Evolutionary conservation across 2,113 vertebrate species (phyloP).

Genomic region (Coreoperca whiteheadi): DNA sequence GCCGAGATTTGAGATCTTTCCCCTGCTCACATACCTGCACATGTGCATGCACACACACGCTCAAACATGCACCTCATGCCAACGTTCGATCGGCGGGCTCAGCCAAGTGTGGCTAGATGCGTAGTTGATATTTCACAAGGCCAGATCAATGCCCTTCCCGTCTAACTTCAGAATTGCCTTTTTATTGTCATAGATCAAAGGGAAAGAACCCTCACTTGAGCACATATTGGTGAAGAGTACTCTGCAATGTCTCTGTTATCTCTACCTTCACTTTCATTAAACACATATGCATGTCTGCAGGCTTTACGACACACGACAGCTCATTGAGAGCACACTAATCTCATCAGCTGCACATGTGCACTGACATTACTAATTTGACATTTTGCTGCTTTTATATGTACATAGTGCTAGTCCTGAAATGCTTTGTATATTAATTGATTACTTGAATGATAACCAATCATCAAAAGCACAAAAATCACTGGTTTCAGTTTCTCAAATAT

Average conservation of each 20-base stretch:
- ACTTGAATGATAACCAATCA: too few species aligned
- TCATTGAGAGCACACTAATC: neutral
- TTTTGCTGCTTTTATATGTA: neutral
- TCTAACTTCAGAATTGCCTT: slow-evolving; percentile 65
- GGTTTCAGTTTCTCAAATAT: too few species aligned
- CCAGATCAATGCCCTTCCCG: slow-evolving; percentile 57
- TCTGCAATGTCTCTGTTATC: slow-evolving; percentile 14
- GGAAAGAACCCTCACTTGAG: slow-evolving; percentile 35
- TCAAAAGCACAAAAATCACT: too few species aligned
- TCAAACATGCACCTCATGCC: slow-evolving; percentile 15
- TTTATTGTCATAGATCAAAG: slow-evolving; percentile 69
- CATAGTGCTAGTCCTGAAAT: neutral
- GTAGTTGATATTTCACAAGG: slow-evolving; percentile 68
- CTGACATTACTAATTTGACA: neutral
- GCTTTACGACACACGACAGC: neutral
- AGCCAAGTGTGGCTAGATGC: slow-evolving; percentile 54
- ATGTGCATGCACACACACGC: slow-evolving; percentile 4
- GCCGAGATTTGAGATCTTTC: neutral
- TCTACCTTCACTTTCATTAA: slow-evolving; percentile 32
- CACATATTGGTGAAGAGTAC: slow-evolving; percentile 47
- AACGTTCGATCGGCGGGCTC: slow-evolving; percentile 53
- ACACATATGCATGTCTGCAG: neutral
- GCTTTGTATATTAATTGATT: too few species aligned
- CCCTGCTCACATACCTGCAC: slow-evolving; percentile 1
- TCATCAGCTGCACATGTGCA: neutral